These are phyloP conservation scores for Parnassius orleans DNA, from an alignment of 2,888 invertebrate species.

Conservation along the genomic window DNA sequence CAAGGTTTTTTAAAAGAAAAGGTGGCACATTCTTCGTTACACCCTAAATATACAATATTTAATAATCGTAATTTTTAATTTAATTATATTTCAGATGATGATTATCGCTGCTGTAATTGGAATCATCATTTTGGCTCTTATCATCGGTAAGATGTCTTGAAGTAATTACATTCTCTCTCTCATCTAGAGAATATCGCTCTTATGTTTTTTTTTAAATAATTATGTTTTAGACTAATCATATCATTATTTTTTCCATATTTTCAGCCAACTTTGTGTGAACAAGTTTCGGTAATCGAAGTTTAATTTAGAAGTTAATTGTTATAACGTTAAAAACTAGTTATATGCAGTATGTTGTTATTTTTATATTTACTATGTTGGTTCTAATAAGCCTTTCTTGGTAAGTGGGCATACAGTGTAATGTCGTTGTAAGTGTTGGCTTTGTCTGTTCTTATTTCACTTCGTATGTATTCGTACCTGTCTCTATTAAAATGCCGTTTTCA, in stretches of 20 bases:
- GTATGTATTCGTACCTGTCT: constrained; percentile 48
- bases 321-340: constrained; percentile 60
- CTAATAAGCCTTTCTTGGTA: constrained; percentile 66
- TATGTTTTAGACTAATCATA: constrained; percentile 64
- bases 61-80: too few species aligned
- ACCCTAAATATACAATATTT: too few species aligned
- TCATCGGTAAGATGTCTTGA: constrained; percentile 87
- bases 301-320: constrained; percentile 71
- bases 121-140: constrained; percentile 90
- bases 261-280: constrained; percentile 80
- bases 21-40: too few species aligned
- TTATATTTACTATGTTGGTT: constrained; percentile 54
- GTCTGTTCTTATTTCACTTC: constrained; percentile 62
- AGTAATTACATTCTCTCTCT: constrained; percentile 29
- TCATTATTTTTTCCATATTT: constrained; percentile 70
- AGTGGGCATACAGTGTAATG: constrained; percentile 59
- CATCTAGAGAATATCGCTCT: constrained; percentile 39
- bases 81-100: constrained; percentile 87
- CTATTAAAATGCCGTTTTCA: constrained; percentile 44
- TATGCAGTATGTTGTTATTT: constrained; percentile 63
- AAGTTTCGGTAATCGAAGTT: constrained; percentile 73
- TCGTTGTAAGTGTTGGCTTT: constrained; percentile 73
- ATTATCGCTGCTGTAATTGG: constrained; percentile 94
- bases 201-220: constrained; percentile 36
- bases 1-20: too few species aligned